Evolutionary conservation across 2,797 vertebrate genomes (phyloP).

Genomic region (Aselliscus stoliczkanus): DNA sequence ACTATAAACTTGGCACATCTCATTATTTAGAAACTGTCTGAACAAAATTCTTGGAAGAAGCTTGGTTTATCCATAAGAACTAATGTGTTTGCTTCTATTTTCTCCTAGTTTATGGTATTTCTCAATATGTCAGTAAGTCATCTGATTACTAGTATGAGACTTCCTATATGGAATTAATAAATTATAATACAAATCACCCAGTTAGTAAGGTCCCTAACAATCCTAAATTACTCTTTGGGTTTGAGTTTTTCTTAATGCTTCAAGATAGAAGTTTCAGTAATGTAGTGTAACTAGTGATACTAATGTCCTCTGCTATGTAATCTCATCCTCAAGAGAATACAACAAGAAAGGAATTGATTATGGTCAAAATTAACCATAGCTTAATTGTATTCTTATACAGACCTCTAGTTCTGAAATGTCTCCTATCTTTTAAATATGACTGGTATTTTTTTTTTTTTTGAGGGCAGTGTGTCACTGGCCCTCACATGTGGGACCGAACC

Average conservation of each 20-base stretch:
- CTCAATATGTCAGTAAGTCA: not conserved
- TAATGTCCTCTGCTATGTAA: not conserved
- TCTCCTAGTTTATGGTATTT: not conserved
- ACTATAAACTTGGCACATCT: not conserved
- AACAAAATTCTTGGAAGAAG: not conserved
- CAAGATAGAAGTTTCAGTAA: not conserved
- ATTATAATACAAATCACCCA: not conserved
- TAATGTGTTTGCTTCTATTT: not conserved
- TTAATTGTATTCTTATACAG: not conserved
- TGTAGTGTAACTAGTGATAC: not conserved
- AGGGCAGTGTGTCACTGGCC: no score
- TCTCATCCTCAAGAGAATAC: not conserved
- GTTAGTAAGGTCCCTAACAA: not conserved
- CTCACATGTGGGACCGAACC: no score
- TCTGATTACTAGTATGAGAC: not conserved
- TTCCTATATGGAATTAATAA: not conserved
- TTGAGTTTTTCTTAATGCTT: not conserved
- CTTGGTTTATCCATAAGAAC: not conserved
- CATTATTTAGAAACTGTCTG: slow-evolving; percentile 18
- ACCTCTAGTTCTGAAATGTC: not conserved
- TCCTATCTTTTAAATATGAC: not conserved
- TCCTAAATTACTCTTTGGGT: not conserved
- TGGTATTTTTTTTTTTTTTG: no score
- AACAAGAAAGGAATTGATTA: not conserved
- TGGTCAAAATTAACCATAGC: not conserved